Percentiles rank a stretch among this genome's conserved stretches.
These are phyloP conservation scores for Temnothorax longispinosus DNA, from an alignment of 1,140 invertebrate species.

Conservation along the genomic window DNA sequence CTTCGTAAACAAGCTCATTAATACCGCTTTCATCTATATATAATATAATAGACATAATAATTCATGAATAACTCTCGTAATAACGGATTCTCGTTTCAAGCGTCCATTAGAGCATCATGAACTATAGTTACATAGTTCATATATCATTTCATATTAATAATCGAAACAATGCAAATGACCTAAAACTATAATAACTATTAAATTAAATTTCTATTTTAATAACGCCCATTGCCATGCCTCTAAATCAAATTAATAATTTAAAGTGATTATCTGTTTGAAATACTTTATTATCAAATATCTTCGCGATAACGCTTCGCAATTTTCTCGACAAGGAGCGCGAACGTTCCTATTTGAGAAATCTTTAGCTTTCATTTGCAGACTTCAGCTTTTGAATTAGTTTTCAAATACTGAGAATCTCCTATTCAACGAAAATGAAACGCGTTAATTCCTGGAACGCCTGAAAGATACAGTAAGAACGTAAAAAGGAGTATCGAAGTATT, in stretches of 20 bases:
- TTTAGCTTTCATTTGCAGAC: slow-evolving; percentile 5
- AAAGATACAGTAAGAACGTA: background rate
- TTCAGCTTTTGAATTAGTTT: slow-evolving; percentile 36
- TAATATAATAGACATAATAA: background rate
- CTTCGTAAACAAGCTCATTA: background rate
- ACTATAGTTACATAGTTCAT: background rate
- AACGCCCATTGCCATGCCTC: background rate
- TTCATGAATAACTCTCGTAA: background rate
- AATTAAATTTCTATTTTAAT: slow-evolving; percentile 15
- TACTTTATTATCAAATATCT: background rate
- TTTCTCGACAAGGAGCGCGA: background rate
- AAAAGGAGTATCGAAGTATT: background rate
- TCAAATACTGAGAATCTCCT: slow-evolving; percentile 11
- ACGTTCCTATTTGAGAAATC: slow-evolving; percentile 1
- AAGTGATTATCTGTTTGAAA: background rate
- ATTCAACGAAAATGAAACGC: slow-evolving; percentile 17
- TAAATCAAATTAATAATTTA: background rate
- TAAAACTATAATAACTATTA: background rate
- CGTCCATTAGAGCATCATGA: background rate
- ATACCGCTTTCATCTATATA: background rate
- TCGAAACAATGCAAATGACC: background rate
- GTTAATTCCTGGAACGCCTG: slow-evolving; percentile 2
- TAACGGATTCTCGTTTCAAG: background rate
- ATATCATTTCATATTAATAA: background rate
- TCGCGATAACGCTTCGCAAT: background rate